phyloP scores from a whole-genome alignment of 2,113 vertebrate genomes.

The Cryptotis parvus region DNA sequence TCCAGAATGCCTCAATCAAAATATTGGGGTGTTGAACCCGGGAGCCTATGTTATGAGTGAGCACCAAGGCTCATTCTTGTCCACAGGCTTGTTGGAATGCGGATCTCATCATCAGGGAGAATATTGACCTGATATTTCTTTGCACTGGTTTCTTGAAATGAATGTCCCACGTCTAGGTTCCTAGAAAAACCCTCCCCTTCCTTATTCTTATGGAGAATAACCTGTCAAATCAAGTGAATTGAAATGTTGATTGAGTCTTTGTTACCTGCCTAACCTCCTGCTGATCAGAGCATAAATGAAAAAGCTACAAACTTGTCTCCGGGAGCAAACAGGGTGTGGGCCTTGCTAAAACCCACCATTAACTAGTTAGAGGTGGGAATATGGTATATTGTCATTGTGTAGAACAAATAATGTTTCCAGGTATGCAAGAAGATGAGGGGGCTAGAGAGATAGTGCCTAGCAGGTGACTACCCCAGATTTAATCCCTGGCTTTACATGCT shows the following conservation, averaged over 20 bases:
- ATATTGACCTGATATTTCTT: background rate
- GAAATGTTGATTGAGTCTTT: conserved; percentile 35
- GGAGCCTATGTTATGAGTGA: background rate
- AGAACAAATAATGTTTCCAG: background rate
- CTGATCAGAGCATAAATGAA: conserved; percentile 25
- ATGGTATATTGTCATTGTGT: rapidly evolving
- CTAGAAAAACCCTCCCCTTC: background rate
- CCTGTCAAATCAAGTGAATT: conserved; percentile 23
- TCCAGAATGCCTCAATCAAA: background rate
- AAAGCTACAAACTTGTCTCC: background rate
- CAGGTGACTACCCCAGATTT: too few species aligned
- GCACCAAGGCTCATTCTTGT: background rate
- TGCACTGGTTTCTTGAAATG: background rate
- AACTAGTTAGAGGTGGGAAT: background rate
- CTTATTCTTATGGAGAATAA: conserved; percentile 1
- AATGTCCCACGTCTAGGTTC: background rate
- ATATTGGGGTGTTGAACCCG: background rate
- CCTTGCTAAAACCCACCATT: background rate
- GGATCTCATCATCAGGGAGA: background rate
- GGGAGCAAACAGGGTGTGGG: background rate
- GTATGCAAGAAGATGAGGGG: background rate
- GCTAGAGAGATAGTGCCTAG: too few species aligned
- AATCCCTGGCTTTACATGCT: too few species aligned
- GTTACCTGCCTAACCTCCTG: conserved; percentile 14
- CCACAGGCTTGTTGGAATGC: background rate